Evolutionary conservation across 2,797 vertebrate species (phyloP).

Genomic region (Pangasius larnaudii): DNA sequence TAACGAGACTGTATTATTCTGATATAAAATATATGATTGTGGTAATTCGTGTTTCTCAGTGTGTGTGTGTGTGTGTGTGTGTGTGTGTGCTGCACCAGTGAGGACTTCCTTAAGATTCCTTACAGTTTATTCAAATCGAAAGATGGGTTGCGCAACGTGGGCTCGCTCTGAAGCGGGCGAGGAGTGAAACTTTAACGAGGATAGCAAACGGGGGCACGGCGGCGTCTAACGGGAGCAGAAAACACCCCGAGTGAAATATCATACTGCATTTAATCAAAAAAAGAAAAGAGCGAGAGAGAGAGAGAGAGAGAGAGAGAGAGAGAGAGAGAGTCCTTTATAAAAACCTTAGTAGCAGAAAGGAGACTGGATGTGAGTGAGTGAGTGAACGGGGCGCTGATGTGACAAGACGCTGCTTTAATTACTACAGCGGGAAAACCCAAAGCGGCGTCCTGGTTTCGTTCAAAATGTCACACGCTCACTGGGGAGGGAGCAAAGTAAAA

Average conservation of each 20-base stretch:
- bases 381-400: constrained; percentile 36
- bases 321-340: neutral
- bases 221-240: constrained; percentile 14
- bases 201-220: neutral
- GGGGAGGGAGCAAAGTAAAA: constrained; percentile 54
- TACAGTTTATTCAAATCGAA: no score
- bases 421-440: constrained; percentile 41
- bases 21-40: neutral
- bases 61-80: no score
- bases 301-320: neutral
- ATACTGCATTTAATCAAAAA: neutral
- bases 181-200: constrained; percentile 7
- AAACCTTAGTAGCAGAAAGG: neutral
- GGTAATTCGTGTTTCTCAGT: neutral
- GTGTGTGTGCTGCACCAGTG: no score
- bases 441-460: constrained; percentile 53
- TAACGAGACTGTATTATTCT: neutral
- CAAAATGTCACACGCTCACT: constrained; percentile 67
- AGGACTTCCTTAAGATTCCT: neutral
- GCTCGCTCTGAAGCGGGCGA: neutral
- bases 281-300: neutral
- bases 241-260: constrained; percentile 10
- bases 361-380: neutral
- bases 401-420: constrained; percentile 57
- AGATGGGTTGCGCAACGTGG: neutral